Evolutionary conservation across 2,797 vertebrate genomes (phyloP).

Genomic region (Mionectes olivaceus): DNA sequence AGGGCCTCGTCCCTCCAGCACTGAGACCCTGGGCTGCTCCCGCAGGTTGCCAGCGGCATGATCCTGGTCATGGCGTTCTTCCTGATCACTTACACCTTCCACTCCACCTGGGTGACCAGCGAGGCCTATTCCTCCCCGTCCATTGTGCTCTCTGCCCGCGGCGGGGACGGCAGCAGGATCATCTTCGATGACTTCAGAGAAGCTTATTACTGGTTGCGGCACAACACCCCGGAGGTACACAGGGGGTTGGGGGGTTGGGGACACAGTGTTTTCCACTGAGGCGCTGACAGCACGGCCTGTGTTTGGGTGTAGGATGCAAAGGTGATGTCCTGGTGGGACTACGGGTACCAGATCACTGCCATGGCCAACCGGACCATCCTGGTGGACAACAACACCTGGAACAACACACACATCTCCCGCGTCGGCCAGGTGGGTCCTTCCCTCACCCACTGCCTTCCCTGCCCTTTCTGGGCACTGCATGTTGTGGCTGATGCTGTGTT

Average conservation of each 20-base stretch:
- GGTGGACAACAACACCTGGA: constrained; percentile 99
- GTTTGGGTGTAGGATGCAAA: constrained; percentile 89
- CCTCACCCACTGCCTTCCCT: accelerated
- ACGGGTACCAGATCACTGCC: constrained; percentile 98
- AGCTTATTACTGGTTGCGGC: constrained; percentile 98
- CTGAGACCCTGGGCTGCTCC: neutral
- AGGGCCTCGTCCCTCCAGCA: accelerated
- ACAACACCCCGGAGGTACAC: constrained; percentile 96
- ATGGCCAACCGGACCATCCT: constrained; percentile 99
- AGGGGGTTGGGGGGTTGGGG: accelerated
- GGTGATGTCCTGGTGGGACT: constrained; percentile 99
- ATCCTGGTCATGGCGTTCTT: constrained; percentile 98
- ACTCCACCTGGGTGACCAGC: constrained; percentile 99
- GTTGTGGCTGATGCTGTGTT: accelerated
- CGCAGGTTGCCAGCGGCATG: constrained; percentile 98
- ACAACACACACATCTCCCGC: constrained; percentile 98
- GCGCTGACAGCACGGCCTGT: accelerated
- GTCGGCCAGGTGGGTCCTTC: constrained; percentile 90
- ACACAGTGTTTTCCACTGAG: accelerated
- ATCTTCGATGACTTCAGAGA: constrained; percentile 99
- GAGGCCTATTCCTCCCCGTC: constrained; percentile 98
- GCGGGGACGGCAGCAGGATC: constrained; percentile 95
- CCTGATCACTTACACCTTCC: constrained; percentile 98
- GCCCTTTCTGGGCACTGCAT: accelerated
- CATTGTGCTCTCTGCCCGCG: constrained; percentile 94